These are phyloP conservation scores for Drosophila repletoides DNA, from an alignment of 1,140 invertebrate genomes.

Conservation along the genomic window DNA sequence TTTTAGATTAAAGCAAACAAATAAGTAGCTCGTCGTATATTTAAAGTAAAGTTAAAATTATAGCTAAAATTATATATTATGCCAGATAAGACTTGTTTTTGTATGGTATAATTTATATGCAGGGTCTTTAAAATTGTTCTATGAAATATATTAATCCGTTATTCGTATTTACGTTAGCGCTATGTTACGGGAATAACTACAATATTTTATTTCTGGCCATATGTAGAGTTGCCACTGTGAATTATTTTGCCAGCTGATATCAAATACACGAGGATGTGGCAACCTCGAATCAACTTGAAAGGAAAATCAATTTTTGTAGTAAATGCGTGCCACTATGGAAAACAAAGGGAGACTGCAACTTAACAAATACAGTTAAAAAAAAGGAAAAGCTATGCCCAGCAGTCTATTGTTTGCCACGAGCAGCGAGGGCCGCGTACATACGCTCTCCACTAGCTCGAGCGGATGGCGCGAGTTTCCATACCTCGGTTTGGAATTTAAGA, in stretches of 20 bases:
- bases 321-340: constrained; percentile 31
- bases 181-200: background rate
- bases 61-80: no score
- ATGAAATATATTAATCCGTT: no score
- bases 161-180: background rate
- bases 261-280: constrained; percentile 3
- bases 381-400: constrained; percentile 85
- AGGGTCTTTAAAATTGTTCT: no score
- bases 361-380: background rate
- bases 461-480: constrained; percentile 93
- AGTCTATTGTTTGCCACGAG: constrained; percentile 92
- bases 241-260: constrained; percentile 9
- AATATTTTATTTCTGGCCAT: background rate
- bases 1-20: no score
- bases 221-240: background rate
- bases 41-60: no score
- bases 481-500: constrained; percentile 92
- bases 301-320: constrained; percentile 43
- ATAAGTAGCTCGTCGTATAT: no score
- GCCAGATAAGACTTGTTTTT: no score
- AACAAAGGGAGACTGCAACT: constrained; percentile 18
- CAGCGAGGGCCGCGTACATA: constrained; percentile 93
- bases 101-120: no score
- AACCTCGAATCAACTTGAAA: constrained; percentile 24
- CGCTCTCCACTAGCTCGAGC: constrained; percentile 89